These are phyloP conservation scores for Malthinus flaveolus DNA, from an alignment of 2,888 invertebrate species.

Conservation along the genomic window DNA sequence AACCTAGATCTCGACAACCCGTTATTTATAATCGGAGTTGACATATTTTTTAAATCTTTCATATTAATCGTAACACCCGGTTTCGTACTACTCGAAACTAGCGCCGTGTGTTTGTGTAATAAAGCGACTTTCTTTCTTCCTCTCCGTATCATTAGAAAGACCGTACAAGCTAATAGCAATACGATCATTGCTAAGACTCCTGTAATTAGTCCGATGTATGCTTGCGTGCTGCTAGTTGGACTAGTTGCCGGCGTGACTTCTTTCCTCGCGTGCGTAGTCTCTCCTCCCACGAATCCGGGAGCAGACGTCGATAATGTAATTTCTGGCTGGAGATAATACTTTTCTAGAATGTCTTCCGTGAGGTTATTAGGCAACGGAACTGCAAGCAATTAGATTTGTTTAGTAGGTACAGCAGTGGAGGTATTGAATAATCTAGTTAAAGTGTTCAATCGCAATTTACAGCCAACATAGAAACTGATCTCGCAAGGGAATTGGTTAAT, in stretches of 20 bases:
- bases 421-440: constrained; percentile 19
- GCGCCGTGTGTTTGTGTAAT: constrained; percentile 64
- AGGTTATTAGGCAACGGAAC: constrained; percentile 62
- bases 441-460: constrained; percentile 23
- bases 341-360: constrained; percentile 64
- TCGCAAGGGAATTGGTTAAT: constrained; percentile 24
- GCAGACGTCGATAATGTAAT: constrained; percentile 46
- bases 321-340: constrained; percentile 63
- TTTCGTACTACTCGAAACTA: constrained; percentile 61
- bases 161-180: constrained; percentile 65
- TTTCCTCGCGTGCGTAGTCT: constrained; percentile 57
- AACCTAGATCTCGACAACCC: constrained; percentile 58
- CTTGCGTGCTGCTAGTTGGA: constrained; percentile 62
- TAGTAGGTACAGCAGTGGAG: constrained; percentile 17
- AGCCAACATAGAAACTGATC: constrained; percentile 10
- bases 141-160: constrained; percentile 66
- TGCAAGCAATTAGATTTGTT: constrained; percentile 45
- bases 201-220: constrained; percentile 67
- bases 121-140: constrained; percentile 66
- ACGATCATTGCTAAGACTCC: constrained; percentile 69
- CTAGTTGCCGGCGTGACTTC: constrained; percentile 62
- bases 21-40: constrained; percentile 61
- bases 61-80: constrained; percentile 62
- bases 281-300: constrained; percentile 52
- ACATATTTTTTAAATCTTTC: constrained; percentile 61